Evolutionary conservation across 2,797 vertebrate genomes (phyloP), one percentile per base, ranked within the genome.

Genomic region (Spea hammondii): DNA sequence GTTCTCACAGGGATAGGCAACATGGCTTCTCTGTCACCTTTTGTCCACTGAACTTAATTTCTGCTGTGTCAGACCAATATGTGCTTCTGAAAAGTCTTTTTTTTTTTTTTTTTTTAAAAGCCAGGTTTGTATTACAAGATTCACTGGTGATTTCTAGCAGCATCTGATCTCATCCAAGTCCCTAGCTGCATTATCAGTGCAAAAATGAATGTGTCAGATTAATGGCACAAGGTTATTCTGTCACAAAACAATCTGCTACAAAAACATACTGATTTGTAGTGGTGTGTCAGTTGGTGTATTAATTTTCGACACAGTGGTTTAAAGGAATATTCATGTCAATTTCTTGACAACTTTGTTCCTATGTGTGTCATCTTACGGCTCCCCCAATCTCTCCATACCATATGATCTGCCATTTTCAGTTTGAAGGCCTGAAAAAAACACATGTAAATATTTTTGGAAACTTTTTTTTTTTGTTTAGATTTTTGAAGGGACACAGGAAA

Each of bases 41-140:
- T 10, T 44, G 70, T 57, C 70, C 59, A 54, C 32, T 72, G 70
- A 72, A 57, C 44, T 47, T 59, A 44, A 59, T 57, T 59, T 59
- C 54, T 55, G 5, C 54, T 14, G 44, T 59, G 70, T 72, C 14
- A 57, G 53, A 54, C 70, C 59, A 72, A 72, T 72, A 45, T 57
- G 70, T 72, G 46, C 53, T 57, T 70, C 47, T n/a, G 17, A 59
- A 59, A 53, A 57, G 70, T 59, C 53, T 47, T 57, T 72, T 72
- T 59, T 72, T 32, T 72, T 72, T 71, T 71, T n/a, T n/a, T n/a
- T n/a, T n/a, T n/a, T n/a, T n/a, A n/a, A n/a, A 55, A 59, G 53
- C 8, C 8, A 13, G 53, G 47, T 72, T 57, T 72, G 32, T 72
- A 72, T 72, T 72, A 59, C 70, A 72, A 59, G 54, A 47, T 10